These are phyloP conservation scores for Drosophila lowei DNA, from an alignment of 1,140 invertebrate species.

Conservation along the genomic window DNA sequence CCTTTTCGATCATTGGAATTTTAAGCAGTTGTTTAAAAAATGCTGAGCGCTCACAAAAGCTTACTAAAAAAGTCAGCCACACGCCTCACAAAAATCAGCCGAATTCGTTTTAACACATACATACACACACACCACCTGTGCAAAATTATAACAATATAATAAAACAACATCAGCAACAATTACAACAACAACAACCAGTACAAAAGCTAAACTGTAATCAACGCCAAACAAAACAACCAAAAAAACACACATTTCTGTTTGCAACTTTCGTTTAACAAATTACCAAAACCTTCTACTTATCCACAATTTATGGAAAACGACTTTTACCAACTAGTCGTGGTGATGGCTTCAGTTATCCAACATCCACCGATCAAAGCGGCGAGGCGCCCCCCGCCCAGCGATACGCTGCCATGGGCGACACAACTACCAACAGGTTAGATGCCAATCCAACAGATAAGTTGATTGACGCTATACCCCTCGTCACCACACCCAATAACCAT, in stretches of 20 bases:
- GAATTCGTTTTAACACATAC: slow-evolving; percentile 21
- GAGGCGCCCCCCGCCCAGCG: slow-evolving; percentile 82
- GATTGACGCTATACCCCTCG: slow-evolving; percentile 62
- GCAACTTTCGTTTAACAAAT: slow-evolving; percentile 61
- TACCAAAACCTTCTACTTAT: slow-evolving; percentile 69
- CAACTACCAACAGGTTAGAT: slow-evolving; percentile 88
- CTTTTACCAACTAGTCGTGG: slow-evolving; percentile 88
- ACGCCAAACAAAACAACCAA: slow-evolving; percentile 33
- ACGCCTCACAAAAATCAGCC: slow-evolving; percentile 16
- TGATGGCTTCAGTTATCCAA: slow-evolving; percentile 93
- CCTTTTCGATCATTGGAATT: neutral
- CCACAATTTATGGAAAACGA: slow-evolving; percentile 64
- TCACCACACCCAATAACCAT: slow-evolving; percentile 41
- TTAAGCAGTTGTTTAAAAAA: neutral
- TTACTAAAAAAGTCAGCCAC: slow-evolving; percentile 31
- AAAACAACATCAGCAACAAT: slow-evolving; percentile 18
- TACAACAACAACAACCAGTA: slow-evolving; percentile 34
- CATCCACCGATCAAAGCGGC: slow-evolving; percentile 89
- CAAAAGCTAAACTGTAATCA: slow-evolving; percentile 40
- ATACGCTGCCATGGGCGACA: slow-evolving; percentile 96
- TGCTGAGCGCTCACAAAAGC: slow-evolving; percentile 3
- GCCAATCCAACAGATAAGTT: slow-evolving; percentile 76
- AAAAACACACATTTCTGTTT: slow-evolving; percentile 48
- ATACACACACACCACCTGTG: slow-evolving; percentile 25
- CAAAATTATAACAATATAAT: slow-evolving; percentile 51